phyloP scores from a whole-genome alignment of 30 jellyfish, hydroid and myxozoan genomes.

The Aurelia coerulea region DNA sequence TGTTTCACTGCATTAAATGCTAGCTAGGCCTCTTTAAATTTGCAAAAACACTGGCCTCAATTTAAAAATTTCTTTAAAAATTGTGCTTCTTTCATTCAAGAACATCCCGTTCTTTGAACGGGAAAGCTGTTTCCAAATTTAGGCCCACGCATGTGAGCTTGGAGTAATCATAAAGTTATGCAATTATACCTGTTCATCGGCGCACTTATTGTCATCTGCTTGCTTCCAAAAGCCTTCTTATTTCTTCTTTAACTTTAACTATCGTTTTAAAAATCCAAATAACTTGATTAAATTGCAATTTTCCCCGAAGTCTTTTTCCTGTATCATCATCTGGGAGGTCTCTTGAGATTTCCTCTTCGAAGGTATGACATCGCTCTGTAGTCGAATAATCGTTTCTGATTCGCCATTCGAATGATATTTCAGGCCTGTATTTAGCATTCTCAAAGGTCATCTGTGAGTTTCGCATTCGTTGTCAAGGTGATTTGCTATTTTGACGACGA shows the following conservation, averaged over 20 bases:
- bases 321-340: neutral
- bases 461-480: neutral
- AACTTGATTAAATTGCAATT: too few species aligned
- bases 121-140: neutral
- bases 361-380: neutral
- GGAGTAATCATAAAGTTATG: neutral
- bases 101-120: too few species aligned
- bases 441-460: neutral
- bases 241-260: too few species aligned
- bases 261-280: too few species aligned
- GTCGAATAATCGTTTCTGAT: neutral
- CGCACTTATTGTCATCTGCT: neutral
- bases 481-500: neutral
- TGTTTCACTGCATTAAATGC: too few species aligned
- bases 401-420: neutral
- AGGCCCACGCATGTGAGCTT: conserved; percentile 1
- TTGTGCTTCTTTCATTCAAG: too few species aligned
- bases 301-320: neutral
- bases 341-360: too few species aligned
- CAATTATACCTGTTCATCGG: neutral
- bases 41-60: too few species aligned
- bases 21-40: too few species aligned
- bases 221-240: neutral
- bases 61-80: too few species aligned
- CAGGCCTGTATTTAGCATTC: neutral